These are phyloP conservation scores for Folsomia manolachei DNA, from an alignment of 2,888 invertebrate species.

Conservation along the genomic window DNA sequence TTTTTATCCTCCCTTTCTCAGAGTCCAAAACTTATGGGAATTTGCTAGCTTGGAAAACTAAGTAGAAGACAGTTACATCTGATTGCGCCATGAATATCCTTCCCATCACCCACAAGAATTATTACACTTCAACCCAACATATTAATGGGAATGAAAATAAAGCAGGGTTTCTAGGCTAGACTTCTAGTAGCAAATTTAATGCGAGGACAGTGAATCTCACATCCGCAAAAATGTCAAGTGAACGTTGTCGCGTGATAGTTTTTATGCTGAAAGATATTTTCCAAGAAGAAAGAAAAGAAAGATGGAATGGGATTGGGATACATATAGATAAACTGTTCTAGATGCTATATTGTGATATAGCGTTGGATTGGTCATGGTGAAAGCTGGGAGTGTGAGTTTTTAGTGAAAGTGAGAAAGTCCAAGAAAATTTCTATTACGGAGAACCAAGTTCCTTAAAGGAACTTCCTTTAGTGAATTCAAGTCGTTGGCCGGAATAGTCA, in stretches of 20 bases:
- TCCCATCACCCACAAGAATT: background rate
- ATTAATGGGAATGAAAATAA: background rate
- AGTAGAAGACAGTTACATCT: too few species aligned
- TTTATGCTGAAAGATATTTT: background rate
- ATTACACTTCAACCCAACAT: background rate
- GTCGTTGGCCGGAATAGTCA: conserved; percentile 19
- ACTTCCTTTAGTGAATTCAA: background rate
- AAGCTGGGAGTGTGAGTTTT: background rate
- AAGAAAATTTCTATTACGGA: too few species aligned
- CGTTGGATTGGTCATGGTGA: too few species aligned
- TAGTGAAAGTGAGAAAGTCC: background rate
- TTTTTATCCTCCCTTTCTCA: background rate
- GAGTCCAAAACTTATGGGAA: background rate
- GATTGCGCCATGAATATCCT: too few species aligned
- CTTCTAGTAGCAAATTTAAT: too few species aligned
- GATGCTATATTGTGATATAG: background rate
- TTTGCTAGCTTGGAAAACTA: background rate
- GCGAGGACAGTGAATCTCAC: background rate
- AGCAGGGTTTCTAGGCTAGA: too few species aligned
- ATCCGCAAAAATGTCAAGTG: background rate
- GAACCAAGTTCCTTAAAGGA: background rate
- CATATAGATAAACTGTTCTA: background rate
- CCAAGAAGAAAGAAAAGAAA: background rate
- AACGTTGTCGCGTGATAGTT: background rate
- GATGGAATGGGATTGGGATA: background rate